Base-by-base conservation (phyloP, 2,113 vertebrate genomes). In the Pipa parva region DNA sequence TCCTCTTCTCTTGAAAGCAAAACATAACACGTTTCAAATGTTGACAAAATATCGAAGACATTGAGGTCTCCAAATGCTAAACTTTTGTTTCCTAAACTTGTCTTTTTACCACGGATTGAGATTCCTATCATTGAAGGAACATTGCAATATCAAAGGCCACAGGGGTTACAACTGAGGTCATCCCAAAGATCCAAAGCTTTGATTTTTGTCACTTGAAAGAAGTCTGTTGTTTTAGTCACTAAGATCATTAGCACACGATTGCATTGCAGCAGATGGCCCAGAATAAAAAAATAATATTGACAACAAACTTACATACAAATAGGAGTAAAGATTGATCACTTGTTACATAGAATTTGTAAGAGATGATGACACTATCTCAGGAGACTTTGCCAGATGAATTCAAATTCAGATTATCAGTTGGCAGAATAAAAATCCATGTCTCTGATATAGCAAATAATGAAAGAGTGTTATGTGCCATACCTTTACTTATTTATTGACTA, bases 121-220 rank as follows among this genome's bases (percentile, higher is more conserved):
- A 67, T 65, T 55, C 49, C 78, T 80, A 77, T 76, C 76, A 73
- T 73, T 75, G 77, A 63, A 33, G 64, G 76, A 76, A 77, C 71
- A 77, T 49, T 69, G 59, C 58, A 63, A 66, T 71, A 46, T 76
- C 75, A 76, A 80, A 79, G 70, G 59, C 59, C 58, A n/a, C 74
- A 51, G 54, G 26, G 33, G 60, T 36, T 59, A 67, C 48, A 22
- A 25, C 2, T 1, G 67, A 57, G 49, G 60, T 72, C 33, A 64
- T 26, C 28, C 20, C 18, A 62, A 63, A 71, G 28, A 10, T 75
- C 49, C 68, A 49, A 59, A 22, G 24, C 63, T 59, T 73, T 81
- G 57, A 69, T 42, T 49, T 70, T 33, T 48, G 37, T 22, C 10
- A 59, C 39, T 33, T 22, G 17, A 12, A 13, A 58, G 28, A 33